Base-by-base conservation (phyloP, 2,888 invertebrate species). In the Lampropteryx suffumata region DNA sequence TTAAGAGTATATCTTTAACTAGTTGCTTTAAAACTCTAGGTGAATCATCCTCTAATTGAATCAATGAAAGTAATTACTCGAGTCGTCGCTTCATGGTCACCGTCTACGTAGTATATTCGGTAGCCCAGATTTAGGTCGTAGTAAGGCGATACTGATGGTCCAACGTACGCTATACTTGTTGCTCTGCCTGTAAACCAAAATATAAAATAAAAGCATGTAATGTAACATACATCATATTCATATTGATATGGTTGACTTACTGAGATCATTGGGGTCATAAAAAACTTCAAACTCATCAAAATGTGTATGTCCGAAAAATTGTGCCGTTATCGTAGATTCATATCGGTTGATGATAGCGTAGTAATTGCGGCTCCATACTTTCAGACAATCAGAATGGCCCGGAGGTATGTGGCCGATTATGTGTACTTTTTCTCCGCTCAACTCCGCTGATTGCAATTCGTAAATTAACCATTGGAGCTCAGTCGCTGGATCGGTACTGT, bases 321-420 rank as follows among this genome's bases (percentile, higher is more conserved):
- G 98, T 1, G 97, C 96, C 0, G 95, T 94, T 49, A 98, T 96
- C 0, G 96, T 98, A 17, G 94, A 92, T 80, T 98, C 97, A 76
- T 97, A 98, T 67, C 97, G 92, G 64, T 96, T 95, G 43, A 97
- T 93, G 47, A 97, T 97, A 35, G 94, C 94, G 71, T 97, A 97
- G 78, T 96, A 97, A 83, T 99, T 99, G 60, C 97, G 93, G 3
- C 98, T 98, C 98, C 98, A 99, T 3, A 98, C 95, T 87, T 97
- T 97, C 27, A 98, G 84, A 71, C 98, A 98, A 78, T 98, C 98
- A 0, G 95, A 94, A 73, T 96, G 96, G 2, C 98, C 98, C 0
- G 99, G 98, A 0, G 98, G 98, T 66, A 99, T 98, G 76, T 99
- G 99, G 0, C 98, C 98, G 44, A 99, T 95, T n/a, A 99, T 95